phyloP scores from a whole-genome alignment of 1,140 invertebrate species.

The Drosophila truncata region DNA sequence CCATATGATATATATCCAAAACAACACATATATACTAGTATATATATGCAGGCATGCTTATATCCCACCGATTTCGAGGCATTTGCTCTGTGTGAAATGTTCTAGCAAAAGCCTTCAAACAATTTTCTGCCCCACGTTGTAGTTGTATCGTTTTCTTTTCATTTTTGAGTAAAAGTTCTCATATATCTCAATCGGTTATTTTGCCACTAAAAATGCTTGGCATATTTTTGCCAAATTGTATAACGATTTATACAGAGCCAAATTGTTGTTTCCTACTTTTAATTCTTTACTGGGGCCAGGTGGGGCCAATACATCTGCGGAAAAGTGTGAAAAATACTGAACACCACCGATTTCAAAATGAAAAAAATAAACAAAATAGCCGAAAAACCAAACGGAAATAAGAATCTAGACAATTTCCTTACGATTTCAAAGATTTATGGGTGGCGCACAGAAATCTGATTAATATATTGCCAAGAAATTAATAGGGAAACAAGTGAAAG shows the following conservation, averaged over 20 bases:
- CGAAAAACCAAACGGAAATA: constrained; percentile 18
- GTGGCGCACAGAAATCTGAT: not conserved
- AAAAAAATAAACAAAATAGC: constrained; percentile 21
- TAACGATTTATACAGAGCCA: constrained; percentile 45
- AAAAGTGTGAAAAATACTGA: constrained; percentile 47
- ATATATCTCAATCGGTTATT: constrained; percentile 50
- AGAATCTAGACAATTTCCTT: constrained; percentile 26
- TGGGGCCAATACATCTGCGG: constrained; percentile 23
- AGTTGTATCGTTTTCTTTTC: constrained; percentile 19
- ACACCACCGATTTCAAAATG: constrained; percentile 25
- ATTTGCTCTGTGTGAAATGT: constrained; percentile 33
- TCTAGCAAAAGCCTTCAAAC: constrained; percentile 55
- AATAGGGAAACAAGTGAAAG: not conserved
- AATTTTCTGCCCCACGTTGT: not conserved
- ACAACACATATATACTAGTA: not conserved
- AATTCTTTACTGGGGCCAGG: constrained; percentile 22
- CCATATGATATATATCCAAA: constrained; percentile 42
- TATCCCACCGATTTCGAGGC: constrained; percentile 37
- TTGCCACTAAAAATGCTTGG: constrained; percentile 60
- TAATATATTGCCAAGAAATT: not conserved
- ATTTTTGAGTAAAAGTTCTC: constrained; percentile 56
- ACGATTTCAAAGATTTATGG: constrained; percentile 12
- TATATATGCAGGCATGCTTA: constrained; percentile 26
- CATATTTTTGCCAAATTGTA: constrained; percentile 55
- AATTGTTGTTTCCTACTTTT: constrained; percentile 47